Conservation (phyloP, 2,888 invertebrate genomes). For the Tiliacea citrago region DNA sequence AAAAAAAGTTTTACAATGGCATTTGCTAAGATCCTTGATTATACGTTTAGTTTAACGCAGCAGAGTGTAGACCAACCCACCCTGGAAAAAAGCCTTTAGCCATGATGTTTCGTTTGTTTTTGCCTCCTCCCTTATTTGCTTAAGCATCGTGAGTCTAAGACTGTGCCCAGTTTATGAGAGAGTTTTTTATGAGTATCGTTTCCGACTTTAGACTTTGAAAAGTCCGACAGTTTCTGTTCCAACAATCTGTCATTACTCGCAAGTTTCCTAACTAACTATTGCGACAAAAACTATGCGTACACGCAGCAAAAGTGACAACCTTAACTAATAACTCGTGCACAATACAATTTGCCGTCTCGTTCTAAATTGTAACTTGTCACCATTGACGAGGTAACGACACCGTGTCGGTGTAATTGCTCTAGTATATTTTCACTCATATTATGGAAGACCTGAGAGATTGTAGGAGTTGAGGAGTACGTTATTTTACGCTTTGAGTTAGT, state of each 20-base stretch:
- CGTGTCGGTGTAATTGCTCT: slow-evolving; percentile 6
- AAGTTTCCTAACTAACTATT: neutral
- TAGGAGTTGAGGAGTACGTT: neutral
- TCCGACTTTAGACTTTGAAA: neutral
- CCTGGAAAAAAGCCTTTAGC: too few relatives aligned
- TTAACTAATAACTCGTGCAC: slow-evolving; percentile 10
- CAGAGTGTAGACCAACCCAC: too few relatives aligned
- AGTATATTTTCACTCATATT: slow-evolving; percentile 20
- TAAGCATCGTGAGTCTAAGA: too few relatives aligned
- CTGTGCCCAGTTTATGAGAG: too few relatives aligned
- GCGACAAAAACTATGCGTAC: slow-evolving; percentile 3
- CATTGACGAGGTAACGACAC: slow-evolving; percentile 27
- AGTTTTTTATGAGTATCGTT: too few relatives aligned
- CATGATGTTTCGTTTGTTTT: too few relatives aligned
- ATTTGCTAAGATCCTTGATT: too few relatives aligned
- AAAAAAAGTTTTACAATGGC: too few relatives aligned
- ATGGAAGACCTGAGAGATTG: neutral
- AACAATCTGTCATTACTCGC: neutral
- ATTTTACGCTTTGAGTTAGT: slow-evolving; percentile 27
- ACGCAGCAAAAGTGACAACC: slow-evolving; percentile 35
- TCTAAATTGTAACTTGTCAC: slow-evolving; percentile 49
- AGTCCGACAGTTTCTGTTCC: neutral
- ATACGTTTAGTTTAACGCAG: too few relatives aligned
- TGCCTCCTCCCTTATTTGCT: too few relatives aligned
- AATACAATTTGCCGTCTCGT: slow-evolving; percentile 32